These are phyloP conservation scores for Charina bottae DNA, from an alignment of 2,113 vertebrate genomes.

Conservation along the genomic window DNA sequence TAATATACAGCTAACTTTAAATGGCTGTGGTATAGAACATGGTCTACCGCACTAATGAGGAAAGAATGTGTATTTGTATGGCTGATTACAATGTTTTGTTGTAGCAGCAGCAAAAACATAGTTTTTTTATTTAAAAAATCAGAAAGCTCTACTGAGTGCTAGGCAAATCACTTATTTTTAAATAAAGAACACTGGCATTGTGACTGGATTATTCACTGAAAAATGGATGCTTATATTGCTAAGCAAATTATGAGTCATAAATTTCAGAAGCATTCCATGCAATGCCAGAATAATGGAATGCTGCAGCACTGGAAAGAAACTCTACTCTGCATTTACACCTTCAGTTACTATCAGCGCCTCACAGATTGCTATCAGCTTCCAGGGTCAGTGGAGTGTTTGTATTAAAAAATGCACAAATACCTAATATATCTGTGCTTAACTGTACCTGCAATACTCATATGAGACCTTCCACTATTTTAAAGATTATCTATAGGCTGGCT, in stretches of 20 bases:
- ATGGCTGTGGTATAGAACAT: background rate
- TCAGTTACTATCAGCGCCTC: constrained; percentile 21
- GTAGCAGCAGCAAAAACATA: background rate
- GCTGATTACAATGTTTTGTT: background rate
- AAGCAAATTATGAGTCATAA: constrained; percentile 41
- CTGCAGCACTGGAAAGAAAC: background rate
- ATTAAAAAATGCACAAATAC: constrained; percentile 13
- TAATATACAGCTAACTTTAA: background rate
- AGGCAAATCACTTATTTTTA: background rate
- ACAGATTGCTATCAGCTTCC: constrained; percentile 44
- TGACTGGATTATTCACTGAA: background rate
- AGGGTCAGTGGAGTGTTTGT: background rate
- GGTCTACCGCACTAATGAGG: background rate
- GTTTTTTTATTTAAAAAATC: background rate
- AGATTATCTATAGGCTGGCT: background rate
- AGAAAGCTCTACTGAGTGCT: background rate
- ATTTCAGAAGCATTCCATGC: constrained; percentile 32
- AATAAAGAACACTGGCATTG: background rate
- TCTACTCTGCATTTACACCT: constrained; percentile 17
- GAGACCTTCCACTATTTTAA: background rate
- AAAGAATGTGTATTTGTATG: background rate
- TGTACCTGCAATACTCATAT: constrained; percentile 17
- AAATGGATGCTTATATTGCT: constrained; percentile 45
- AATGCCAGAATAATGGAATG: constrained; percentile 28
- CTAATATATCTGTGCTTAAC: background rate